A percentile compares a stretch with the other conserved stretches of the same genome.
These are phyloP conservation scores for Amphiduros pacificus DNA, from an alignment of 2,888 invertebrate species.

Conservation along the genomic window DNA sequence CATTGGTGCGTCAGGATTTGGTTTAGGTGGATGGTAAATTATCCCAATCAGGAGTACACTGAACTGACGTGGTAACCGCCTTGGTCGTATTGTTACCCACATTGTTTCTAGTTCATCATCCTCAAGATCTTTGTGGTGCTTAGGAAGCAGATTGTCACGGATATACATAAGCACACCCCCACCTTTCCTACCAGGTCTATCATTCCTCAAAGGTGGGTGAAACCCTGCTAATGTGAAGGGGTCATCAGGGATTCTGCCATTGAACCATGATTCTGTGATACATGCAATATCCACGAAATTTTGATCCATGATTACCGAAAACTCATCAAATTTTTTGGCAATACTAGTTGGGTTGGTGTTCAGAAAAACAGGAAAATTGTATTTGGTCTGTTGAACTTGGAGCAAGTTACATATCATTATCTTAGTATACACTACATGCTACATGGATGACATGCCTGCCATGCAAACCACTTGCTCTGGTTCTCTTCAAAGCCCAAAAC, in stretches of 20 bases:
- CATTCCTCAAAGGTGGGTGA: neutral
- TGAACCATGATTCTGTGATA: neutral
- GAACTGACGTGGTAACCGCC: neutral
- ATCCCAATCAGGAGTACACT: neutral
- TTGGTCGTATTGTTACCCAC: neutral
- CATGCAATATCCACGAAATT: neutral
- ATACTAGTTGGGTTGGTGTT: neutral
- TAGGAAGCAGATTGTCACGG: neutral
- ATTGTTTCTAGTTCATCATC: neutral
- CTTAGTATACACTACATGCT: no score
- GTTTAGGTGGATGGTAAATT: neutral
- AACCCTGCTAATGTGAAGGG: neutral
- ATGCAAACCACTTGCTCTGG: no score
- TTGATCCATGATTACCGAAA: neutral
- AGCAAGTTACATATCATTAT: no score
- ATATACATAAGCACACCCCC: neutral
- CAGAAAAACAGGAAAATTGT: neutral
- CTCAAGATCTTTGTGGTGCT: neutral
- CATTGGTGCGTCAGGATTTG: neutral
- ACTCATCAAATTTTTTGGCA: neutral
- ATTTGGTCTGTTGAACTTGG: no score
- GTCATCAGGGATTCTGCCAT: neutral
- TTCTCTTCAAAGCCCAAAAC: no score
- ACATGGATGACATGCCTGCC: no score
- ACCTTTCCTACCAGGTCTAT: neutral